phyloP scores from a whole-genome alignment of 2,888 invertebrate species.

The Thumatha senex region DNA sequence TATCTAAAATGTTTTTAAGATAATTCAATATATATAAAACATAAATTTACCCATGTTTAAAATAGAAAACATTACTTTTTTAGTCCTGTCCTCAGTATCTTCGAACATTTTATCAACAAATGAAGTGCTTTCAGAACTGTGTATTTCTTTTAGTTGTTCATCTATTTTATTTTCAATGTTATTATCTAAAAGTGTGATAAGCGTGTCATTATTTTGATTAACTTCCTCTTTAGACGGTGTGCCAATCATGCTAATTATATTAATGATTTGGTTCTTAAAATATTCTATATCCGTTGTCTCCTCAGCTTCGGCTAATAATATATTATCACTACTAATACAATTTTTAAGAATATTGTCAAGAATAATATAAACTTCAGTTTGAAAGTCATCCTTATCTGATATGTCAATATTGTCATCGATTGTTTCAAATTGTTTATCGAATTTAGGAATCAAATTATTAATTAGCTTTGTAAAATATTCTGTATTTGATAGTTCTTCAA shows the following conservation, averaged over 20 bases:
- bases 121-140: background rate
- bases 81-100: slow-evolving; percentile 40
- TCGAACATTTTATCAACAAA: slow-evolving; percentile 20
- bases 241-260: background rate
- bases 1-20: no score
- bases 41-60: slow-evolving; percentile 57
- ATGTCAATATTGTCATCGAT: background rate
- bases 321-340: background rate
- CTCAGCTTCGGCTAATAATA: background rate
- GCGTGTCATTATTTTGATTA: background rate
- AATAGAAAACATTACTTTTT: slow-evolving; percentile 66
- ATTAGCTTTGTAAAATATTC: background rate
- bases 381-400: background rate
- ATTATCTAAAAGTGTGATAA: background rate
- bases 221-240: background rate
- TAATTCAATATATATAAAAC: background rate
- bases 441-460: background rate
- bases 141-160: background rate
- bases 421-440: background rate
- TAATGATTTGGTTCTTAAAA: slow-evolving; percentile 3
- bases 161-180: background rate
- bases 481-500: background rate
- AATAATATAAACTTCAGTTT: background rate
- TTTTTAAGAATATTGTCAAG: background rate
- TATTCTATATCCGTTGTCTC: background rate